phyloP scores from a whole-genome alignment of 2,797 vertebrate species.

The Esox lucius region DNA sequence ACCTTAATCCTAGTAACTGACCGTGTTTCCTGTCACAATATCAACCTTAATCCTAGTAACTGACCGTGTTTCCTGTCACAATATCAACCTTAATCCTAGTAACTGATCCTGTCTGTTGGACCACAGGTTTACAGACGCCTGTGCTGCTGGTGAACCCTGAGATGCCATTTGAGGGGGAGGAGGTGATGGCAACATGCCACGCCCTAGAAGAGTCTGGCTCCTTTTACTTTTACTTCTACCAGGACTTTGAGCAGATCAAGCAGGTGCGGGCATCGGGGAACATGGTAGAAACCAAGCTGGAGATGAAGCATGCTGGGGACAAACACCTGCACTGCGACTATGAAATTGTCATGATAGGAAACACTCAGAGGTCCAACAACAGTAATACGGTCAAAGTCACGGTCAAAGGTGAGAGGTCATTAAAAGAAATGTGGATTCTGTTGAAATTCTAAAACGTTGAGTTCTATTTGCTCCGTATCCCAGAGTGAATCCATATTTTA shows the following conservation, averaged over 20 bases:
- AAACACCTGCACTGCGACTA: constrained; percentile 17
- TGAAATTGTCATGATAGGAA: background rate
- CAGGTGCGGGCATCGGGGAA: background rate
- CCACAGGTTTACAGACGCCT: constrained; percentile 31
- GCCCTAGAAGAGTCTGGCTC: constrained; percentile 12
- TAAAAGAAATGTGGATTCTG: too few relatives aligned
- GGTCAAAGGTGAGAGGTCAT: constrained; percentile 21
- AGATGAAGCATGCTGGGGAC: background rate
- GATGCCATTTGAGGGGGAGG: background rate
- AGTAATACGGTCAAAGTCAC: constrained; percentile 10
- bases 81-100: background rate
- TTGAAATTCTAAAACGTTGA: background rate
- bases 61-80: background rate
- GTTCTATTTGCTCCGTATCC: background rate
- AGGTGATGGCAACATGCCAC: constrained; percentile 12
- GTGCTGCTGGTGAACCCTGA: background rate
- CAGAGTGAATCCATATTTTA: too few relatives aligned
- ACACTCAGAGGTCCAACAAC: background rate
- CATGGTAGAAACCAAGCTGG: background rate
- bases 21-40: too few relatives aligned
- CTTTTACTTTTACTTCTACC: constrained; percentile 29
- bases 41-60: background rate
- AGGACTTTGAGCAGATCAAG: background rate
- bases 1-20: too few relatives aligned
- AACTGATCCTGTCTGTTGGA: background rate